These are phyloP conservation scores for Eutrigla gurnardus DNA, from an alignment of 2,797 vertebrate genomes.

Conservation along the genomic window DNA sequence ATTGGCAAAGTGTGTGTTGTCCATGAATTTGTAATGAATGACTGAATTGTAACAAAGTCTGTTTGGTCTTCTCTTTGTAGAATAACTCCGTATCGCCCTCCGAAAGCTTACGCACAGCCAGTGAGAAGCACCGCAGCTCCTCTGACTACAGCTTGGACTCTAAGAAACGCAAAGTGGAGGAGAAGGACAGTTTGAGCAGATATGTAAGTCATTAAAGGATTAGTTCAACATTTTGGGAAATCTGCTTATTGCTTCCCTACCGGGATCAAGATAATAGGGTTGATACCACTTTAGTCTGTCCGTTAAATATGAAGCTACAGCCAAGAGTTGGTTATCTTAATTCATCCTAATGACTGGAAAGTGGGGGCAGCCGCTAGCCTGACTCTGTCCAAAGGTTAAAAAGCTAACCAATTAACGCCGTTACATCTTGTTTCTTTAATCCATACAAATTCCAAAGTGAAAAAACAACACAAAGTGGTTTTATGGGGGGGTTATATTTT, in stretches of 20 bases:
- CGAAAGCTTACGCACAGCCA: constrained; percentile 91
- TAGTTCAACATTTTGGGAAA: background rate
- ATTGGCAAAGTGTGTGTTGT: constrained; percentile 52
- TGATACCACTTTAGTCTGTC: background rate
- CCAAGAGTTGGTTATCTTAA: background rate
- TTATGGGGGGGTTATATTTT: background rate
- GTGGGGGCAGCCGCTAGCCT: background rate
- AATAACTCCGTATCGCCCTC: constrained; percentile 96
- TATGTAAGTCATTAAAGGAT: constrained; percentile 85
- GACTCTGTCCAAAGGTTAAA: background rate
- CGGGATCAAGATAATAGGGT: background rate
- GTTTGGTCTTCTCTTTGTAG: constrained; percentile 75
- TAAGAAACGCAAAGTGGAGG: constrained; percentile 96
- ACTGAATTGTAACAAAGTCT: constrained; percentile 61
- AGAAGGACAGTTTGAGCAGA: constrained; percentile 96
- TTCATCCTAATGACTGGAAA: background rate
- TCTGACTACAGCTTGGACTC: constrained; percentile 93
- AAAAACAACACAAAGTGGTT: background rate
- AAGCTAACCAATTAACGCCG: background rate
- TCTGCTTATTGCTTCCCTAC: background rate
- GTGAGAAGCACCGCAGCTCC: constrained; percentile 94
- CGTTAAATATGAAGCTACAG: background rate
- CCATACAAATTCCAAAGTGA: background rate
- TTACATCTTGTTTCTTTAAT: background rate
- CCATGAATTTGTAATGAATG: constrained; percentile 64